Evolutionary conservation across 2,888 invertebrate genomes (phyloP).

Genomic region (Oligia latruncula): DNA sequence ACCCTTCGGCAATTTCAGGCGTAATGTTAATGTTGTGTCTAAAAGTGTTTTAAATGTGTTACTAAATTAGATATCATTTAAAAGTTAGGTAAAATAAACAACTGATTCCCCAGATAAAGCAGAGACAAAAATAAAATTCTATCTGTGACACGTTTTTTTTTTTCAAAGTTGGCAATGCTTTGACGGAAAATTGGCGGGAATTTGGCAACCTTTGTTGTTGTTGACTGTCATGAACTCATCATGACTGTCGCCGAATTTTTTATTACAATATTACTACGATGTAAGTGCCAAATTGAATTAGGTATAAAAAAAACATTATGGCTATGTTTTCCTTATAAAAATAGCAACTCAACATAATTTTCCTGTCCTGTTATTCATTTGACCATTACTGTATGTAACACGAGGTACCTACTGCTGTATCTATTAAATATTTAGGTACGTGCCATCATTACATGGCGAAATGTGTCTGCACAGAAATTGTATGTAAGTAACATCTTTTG

Average conservation of each 20-base stretch:
- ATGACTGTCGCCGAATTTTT: constrained; percentile 13
- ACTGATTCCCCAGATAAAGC: constrained; percentile 42
- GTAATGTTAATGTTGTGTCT: no score
- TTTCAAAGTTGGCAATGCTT: constrained; percentile 56
- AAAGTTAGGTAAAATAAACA: constrained; percentile 15
- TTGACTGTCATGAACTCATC: neutral
- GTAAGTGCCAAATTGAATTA: constrained; percentile 52
- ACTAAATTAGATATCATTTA: no score
- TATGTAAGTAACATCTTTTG: no score
- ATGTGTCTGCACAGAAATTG: no score
- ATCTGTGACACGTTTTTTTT: constrained; percentile 44
- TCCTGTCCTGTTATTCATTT: no score
- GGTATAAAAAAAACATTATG: constrained; percentile 3
- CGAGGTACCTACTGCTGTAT: no score
- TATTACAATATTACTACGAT: neutral
- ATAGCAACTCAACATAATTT: neutral
- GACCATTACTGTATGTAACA: no score
- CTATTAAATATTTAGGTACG: no score
- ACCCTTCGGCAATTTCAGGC: no score
- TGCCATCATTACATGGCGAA: no score
- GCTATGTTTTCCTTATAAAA: neutral
- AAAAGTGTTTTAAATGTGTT: no score
- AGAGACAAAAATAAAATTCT: constrained; percentile 54
- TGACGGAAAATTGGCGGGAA: constrained; percentile 58
- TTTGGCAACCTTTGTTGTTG: constrained; percentile 56